Evolutionary conservation across 2,797 vertebrate genomes (phyloP).

Genomic region (Channallabes apus): DNA sequence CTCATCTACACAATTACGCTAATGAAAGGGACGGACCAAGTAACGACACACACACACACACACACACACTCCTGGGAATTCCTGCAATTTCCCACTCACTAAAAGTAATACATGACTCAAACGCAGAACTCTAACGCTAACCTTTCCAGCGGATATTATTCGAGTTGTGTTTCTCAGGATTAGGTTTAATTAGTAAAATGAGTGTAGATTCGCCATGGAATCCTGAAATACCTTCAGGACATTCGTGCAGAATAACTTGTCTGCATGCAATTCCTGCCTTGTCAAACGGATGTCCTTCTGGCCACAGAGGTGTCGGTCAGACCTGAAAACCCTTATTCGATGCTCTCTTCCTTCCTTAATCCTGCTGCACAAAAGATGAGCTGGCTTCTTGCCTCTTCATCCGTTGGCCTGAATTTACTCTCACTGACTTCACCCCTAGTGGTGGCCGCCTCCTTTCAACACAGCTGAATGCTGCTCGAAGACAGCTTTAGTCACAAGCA

Average conservation of each 20-base stretch:
- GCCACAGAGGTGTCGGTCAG: conserved; percentile 18
- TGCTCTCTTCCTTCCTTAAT: not conserved
- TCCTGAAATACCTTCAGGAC: not conserved
- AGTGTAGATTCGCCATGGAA: not conserved
- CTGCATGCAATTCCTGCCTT: not conserved
- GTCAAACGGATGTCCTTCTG: not conserved
- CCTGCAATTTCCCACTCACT: not conserved
- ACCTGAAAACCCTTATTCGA: conserved; percentile 5
- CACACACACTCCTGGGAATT: conserved; percentile 16
- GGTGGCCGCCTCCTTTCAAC: conserved; percentile 12
- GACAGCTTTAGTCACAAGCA: not conserved
- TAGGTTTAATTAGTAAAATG: not conserved
- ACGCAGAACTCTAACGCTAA: not conserved
- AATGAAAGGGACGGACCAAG: conserved; percentile 17
- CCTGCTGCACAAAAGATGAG: conserved; percentile 16
- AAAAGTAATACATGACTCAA: not conserved
- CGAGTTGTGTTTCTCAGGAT: not conserved
- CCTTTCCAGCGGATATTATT: not conserved
- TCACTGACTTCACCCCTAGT: not conserved
- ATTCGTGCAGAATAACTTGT: not conserved
- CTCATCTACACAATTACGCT: conserved; percentile 13
- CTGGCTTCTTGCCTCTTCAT: not conserved
- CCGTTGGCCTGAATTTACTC: not conserved
- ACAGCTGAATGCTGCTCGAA: conserved; percentile 9
- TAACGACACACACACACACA: not conserved